Base-by-base conservation (phyloP, 2,797 vertebrate genomes). In the Halcyon smyrnensis region DNA sequence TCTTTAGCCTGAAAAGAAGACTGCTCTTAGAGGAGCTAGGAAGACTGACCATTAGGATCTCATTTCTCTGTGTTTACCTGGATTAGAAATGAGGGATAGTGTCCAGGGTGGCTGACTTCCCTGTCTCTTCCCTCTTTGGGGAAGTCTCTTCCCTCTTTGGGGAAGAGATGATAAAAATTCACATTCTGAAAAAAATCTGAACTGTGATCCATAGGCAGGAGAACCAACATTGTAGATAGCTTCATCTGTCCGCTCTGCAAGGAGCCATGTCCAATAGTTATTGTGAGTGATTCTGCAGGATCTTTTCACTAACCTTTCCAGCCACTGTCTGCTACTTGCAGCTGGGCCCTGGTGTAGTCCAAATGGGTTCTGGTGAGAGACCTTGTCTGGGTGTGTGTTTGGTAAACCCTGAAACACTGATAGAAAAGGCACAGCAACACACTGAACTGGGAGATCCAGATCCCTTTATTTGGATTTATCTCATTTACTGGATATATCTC, bases 401-500 rank as follows among this genome's bases (percentile, higher is more conserved):
- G 86, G 87, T 84, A 84, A 88, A 41, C 69, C 59, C 48, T 84
- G 68, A 73, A 96, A 70, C 32, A 6, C 15, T 84, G 90, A 30
- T 30, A 46, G 84, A 60, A 86, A 57, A 73, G 70, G 63, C 45
- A 54, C 85, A 93, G 87, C 75, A 77, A 60, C 89, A 59, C 0
- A 13, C 85, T 64, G 34, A 89, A 24, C 63, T 54, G 78, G 75
- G 84, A 92, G 82, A 86, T 59, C 67, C 75, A 96, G 91, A 95
- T 95, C 90, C 81, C 63, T 93, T 92, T 94, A 95, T 96, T 94
- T 93, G 92, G 86, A 59, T 90, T 96, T 73, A 96, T 95, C 90
- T 76, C 45, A 12, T 95, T 96, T 93, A 37, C 75, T 79, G 86
- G 43, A 4, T 84, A 24, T 41, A 82, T 81, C 92, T 95, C 82